Conservation (phyloP, 2,113 vertebrate genomes). For the Gymnarchus niloticus region DNA sequence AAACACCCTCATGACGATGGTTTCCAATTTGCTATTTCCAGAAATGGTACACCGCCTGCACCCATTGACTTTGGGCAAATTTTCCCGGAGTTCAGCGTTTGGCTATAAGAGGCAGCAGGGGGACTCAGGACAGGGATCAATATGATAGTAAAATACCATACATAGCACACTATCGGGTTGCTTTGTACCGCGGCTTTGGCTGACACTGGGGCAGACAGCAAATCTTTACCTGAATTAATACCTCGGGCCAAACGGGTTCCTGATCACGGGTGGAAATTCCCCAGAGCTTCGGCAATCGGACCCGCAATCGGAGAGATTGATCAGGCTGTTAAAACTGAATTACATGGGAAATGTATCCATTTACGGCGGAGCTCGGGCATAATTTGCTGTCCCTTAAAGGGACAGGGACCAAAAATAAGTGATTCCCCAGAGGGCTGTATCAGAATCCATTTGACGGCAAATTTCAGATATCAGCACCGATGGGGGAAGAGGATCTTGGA, state of each 20-base stretch:
- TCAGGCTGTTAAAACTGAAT: slow-evolving; percentile 40
- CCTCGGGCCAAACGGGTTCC: slow-evolving; percentile 28
- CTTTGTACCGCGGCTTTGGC: background rate
- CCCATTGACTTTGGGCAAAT: background rate
- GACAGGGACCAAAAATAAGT: background rate
- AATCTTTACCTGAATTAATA: slow-evolving; percentile 47
- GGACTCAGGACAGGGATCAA: slow-evolving; percentile 25
- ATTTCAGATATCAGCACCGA: background rate
- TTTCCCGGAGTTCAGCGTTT: slow-evolving; percentile 20
- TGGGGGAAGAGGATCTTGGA: background rate
- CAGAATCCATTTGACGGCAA: background rate
- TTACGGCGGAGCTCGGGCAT: slow-evolving; percentile 19
- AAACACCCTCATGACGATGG: too few species aligned
- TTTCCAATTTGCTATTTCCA: background rate
- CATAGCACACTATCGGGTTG: slow-evolving; percentile 34
- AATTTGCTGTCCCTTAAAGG: background rate
- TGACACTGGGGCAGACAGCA: slow-evolving; percentile 27
- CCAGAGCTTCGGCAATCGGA: slow-evolving; percentile 32
- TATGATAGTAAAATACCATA: slow-evolving; percentile 38
- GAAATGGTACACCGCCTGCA: background rate
- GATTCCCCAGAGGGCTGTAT: background rate
- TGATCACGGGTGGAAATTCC: slow-evolving; percentile 17
- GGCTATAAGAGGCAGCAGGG: background rate
- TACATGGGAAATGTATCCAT: slow-evolving; percentile 38
- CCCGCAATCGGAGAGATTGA: slow-evolving; percentile 37